phyloP scores from a whole-genome alignment of 2,888 invertebrate species.

The Anagyrus pseudococci region DNA sequence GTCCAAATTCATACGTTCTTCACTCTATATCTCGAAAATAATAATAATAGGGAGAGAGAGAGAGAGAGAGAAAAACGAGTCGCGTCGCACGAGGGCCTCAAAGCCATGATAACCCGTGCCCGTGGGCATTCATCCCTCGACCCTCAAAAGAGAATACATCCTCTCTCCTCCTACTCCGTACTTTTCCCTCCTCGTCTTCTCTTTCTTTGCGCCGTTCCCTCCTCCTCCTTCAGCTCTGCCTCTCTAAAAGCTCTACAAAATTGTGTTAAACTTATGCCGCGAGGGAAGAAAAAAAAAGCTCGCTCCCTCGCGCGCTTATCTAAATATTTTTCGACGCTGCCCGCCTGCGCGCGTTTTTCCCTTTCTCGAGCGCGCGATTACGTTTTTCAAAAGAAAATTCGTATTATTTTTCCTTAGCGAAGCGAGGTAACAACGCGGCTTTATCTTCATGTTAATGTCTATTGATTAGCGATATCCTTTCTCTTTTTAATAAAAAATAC shows the following conservation, averaged over 20 bases:
- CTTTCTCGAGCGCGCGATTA: no score
- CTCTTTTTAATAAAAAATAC: no score
- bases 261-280: conserved; percentile 20
- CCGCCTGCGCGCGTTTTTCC: no score
- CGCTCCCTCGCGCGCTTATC: background rate
- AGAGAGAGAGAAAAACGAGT: background rate
- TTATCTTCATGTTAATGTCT: no score
- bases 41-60: conserved; percentile 16
- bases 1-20: no score
- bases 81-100: background rate
- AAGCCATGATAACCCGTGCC: conserved; percentile 5
- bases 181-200: background rate
- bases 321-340: conserved; percentile 18
- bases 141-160: conserved; percentile 7
- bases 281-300: background rate
- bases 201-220: background rate
- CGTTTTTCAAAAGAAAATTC: no score
- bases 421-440: no score
- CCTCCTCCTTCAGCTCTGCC: background rate
- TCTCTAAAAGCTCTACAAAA: conserved; percentile 24
- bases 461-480: no score
- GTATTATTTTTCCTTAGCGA: no score
- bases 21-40: conserved; percentile 13
- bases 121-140: conserved; percentile 9
- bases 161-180: background rate